phyloP scores from a whole-genome alignment of 2,888 invertebrate species.

The Papilio elwesi region DNA sequence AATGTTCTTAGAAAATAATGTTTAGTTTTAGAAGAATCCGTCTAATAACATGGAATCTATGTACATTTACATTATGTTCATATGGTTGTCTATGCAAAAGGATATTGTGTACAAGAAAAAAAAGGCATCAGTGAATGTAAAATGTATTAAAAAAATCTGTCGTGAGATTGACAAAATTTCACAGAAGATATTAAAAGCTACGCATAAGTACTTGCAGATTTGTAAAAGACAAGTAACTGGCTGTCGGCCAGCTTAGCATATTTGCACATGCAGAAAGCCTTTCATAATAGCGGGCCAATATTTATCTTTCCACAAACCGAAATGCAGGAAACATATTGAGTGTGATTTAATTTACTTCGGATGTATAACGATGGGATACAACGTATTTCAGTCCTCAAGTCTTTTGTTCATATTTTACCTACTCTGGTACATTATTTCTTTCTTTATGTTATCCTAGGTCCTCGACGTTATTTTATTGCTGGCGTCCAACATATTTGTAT shows the following conservation, averaged over 20 bases:
- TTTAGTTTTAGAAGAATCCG: no score
- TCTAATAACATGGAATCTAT: no score
- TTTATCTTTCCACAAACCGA: conserved; percentile 5
- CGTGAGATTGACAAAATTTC: background rate
- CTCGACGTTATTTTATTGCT: background rate
- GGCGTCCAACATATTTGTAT: no score
- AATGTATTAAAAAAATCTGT: background rate
- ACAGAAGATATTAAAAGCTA: background rate
- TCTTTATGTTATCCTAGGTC: background rate
- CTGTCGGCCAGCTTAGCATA: conserved; percentile 7
- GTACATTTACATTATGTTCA: no score
- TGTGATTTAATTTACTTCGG: background rate
- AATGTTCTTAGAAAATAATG: no score
- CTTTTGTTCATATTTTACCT: no score
- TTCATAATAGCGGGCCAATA: conserved; percentile 6
- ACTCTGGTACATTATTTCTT: no score
- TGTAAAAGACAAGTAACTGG: conserved; percentile 15
- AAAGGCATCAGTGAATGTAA: no score
- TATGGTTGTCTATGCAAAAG: no score
- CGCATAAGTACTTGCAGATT: conserved; percentile 6
- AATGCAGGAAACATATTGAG: background rate
- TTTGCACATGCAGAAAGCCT: conserved; percentile 19
- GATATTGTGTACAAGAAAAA: no score
- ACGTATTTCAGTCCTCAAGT: no score
- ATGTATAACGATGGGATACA: background rate